These are phyloP conservation scores for Vollenhovia emeryi DNA, from an alignment of 1,140 invertebrate species.

Conservation along the genomic window DNA sequence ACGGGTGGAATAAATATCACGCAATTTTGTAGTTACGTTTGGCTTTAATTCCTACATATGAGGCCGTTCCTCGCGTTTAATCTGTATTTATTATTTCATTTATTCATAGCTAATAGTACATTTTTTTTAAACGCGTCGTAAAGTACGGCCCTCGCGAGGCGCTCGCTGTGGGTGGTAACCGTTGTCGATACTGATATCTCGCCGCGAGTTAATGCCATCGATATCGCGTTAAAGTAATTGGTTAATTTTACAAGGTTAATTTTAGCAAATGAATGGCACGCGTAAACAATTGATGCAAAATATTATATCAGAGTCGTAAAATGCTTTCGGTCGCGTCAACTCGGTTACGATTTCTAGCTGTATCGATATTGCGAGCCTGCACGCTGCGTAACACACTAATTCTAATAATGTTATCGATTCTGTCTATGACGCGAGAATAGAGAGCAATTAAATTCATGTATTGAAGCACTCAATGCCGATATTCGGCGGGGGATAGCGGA, in stretches of 20 bases:
- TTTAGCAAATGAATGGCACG: background rate
- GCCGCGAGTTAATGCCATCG: background rate
- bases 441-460: conserved; percentile 46
- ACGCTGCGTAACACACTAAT: background rate
- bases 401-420: conserved; percentile 57
- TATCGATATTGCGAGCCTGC: background rate
- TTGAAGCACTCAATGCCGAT: conserved; percentile 56
- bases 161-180: background rate
- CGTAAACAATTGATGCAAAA: background rate
- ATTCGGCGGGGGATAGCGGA: conserved; percentile 9
- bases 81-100: conserved; percentile 61
- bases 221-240: conserved; percentile 19
- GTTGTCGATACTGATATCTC: background rate
- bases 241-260: background rate
- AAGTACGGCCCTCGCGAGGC: background rate
- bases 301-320: background rate
- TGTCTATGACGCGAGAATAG: conserved; percentile 32
- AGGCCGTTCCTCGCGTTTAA: conserved; percentile 4
- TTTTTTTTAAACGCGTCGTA: conserved; percentile 17
- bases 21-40: conserved; percentile 57
- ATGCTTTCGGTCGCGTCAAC: background rate
- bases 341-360: background rate
- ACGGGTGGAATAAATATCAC: conserved; percentile 27
- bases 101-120: conserved; percentile 31
- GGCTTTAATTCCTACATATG: conserved; percentile 50